Conservation (phyloP, 2,888 invertebrate genomes). For the Acleris literana region DNA sequence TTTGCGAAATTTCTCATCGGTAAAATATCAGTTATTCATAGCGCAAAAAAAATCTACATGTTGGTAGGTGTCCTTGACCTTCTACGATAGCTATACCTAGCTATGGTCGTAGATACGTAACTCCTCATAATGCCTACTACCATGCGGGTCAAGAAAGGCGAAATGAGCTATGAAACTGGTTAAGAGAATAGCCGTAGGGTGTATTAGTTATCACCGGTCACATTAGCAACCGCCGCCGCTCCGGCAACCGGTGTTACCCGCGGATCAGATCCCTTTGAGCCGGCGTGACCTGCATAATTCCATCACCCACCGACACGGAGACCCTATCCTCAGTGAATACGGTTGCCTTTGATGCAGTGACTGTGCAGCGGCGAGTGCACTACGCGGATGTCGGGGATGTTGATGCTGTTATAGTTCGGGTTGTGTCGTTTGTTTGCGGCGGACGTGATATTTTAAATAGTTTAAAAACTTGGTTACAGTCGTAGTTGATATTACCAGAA, state of each 20-base stretch:
- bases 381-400: neutral
- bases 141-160: too few relatives aligned
- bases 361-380: neutral
- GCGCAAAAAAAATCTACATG: too few relatives aligned
- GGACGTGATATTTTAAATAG: neutral
- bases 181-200: too few relatives aligned
- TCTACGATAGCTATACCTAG: too few relatives aligned
- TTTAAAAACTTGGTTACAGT: neutral
- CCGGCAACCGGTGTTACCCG: constrained; percentile 11
- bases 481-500: neutral
- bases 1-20: too few relatives aligned
- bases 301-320: neutral
- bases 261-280: constrained; percentile 19
- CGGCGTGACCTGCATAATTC: constrained; percentile 9
- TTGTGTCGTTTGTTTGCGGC: neutral
- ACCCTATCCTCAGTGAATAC: too few relatives aligned
- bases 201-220: neutral
- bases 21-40: too few relatives aligned
- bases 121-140: too few relatives aligned
- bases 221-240: constrained; percentile 21
- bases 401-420: neutral
- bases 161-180: too few relatives aligned
- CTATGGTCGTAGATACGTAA: too few relatives aligned
- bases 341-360: neutral
- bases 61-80: too few relatives aligned